Evolutionary conservation across 2,797 vertebrate species (phyloP).

Genomic region (Dermochelys coriacea): DNA sequence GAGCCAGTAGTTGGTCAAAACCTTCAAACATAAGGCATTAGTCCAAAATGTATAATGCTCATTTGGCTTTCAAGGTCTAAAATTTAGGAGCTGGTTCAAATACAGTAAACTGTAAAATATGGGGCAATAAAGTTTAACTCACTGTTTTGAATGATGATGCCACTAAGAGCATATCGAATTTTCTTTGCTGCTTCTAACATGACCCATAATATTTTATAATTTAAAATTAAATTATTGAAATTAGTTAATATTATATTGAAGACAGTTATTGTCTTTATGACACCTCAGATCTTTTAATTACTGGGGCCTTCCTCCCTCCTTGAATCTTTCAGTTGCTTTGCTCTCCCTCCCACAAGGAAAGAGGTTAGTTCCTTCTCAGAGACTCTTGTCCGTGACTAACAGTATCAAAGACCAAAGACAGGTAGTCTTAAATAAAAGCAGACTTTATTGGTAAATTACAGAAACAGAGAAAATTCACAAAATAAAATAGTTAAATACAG

Average conservation of each 20-base stretch:
- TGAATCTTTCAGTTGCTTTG: not conserved
- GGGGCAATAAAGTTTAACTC: not conserved
- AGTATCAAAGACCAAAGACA: constrained; percentile 43
- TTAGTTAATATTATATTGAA: not conserved
- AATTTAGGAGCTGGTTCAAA: not conserved
- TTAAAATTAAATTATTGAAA: not conserved
- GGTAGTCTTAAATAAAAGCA: constrained; percentile 45
- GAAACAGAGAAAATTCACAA: constrained; percentile 49
- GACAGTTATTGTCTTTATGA: not conserved
- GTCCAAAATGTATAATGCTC: accelerated
- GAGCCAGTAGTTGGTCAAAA: not conserved
- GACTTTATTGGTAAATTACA: constrained; percentile 63
- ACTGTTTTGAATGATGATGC: not conserved
- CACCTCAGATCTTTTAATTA: not conserved
- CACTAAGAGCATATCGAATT: not conserved
- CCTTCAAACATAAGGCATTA: not conserved
- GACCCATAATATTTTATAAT: not conserved
- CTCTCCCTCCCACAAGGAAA: not conserved
- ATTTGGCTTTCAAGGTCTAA: not conserved
- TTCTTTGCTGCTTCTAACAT: not conserved
- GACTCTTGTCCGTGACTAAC: not conserved
- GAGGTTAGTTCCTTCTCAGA: not conserved
- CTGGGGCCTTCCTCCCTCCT: not conserved
- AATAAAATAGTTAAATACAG: constrained; percentile 15
- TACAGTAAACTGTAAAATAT: not conserved